These are phyloP conservation scores for Mobula hypostoma DNA, from an alignment of 2,113 vertebrate genomes.

Conservation along the genomic window DNA sequence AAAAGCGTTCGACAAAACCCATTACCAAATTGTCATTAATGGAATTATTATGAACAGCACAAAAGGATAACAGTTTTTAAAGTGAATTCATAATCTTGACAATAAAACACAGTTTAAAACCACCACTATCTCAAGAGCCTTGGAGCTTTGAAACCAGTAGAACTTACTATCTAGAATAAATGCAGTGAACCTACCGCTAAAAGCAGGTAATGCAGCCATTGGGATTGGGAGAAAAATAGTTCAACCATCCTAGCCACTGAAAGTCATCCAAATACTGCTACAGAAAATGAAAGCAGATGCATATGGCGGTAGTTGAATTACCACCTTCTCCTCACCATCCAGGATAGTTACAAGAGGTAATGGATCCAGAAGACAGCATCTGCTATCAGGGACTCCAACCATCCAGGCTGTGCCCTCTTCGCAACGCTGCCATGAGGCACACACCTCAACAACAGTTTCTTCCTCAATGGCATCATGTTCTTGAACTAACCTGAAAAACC, in stretches of 20 bases:
- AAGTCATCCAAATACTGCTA: background rate
- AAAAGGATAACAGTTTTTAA: conserved; percentile 16
- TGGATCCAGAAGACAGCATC: too few species aligned
- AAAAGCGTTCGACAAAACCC: background rate
- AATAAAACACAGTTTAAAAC: background rate
- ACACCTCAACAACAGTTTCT: too few species aligned
- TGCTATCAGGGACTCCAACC: too few species aligned
- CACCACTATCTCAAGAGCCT: background rate
- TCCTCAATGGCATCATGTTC: too few species aligned
- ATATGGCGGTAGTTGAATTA: background rate
- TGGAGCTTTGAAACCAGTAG: background rate
- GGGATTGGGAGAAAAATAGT: background rate
- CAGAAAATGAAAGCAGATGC: background rate
- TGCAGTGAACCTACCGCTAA: background rate
- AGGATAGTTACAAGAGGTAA: too few species aligned
- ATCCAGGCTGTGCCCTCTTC: too few species aligned
- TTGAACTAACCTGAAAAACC: too few species aligned
- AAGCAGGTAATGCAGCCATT: background rate
- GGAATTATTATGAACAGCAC: conserved; percentile 14
- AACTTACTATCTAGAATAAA: background rate
- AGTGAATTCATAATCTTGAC: conserved; percentile 16
- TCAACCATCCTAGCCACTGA: background rate
- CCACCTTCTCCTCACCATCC: background rate
- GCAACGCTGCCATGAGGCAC: too few species aligned
- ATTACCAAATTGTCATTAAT: conserved; percentile 29